phyloP scores from a whole-genome alignment of 2,888 invertebrate genomes.

The Aplocera efformata region DNA sequence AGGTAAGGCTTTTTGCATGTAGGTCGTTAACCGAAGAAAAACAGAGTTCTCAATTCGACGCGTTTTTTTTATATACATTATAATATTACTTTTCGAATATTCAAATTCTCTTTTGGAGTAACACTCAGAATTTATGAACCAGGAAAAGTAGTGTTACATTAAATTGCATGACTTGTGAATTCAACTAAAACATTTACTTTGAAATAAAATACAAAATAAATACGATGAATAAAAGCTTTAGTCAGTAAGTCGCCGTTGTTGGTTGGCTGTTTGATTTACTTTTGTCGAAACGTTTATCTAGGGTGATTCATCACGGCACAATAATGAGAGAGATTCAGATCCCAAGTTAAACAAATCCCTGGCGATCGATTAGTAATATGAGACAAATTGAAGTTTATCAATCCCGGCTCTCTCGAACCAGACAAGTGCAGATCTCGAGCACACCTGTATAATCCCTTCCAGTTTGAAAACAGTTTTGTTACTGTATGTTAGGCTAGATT shows the following conservation, averaged over 20 bases:
- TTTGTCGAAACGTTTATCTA: conserved; percentile 66
- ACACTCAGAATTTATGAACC: not conserved
- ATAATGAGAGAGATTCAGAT: conserved; percentile 66
- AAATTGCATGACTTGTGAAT: conserved; percentile 44
- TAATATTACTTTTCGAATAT: too few relatives aligned
- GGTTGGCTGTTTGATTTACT: conserved; percentile 60
- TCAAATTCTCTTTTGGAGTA: too few relatives aligned
- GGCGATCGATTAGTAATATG: conserved; percentile 70
- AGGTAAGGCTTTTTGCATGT: too few relatives aligned
- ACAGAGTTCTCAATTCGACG: too few relatives aligned
- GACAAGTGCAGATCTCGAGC: too few relatives aligned
- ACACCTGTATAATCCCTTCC: too few relatives aligned
- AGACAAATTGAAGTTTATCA: conserved; percentile 52
- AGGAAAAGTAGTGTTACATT: conserved; percentile 32
- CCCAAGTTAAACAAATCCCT: conserved; percentile 65
- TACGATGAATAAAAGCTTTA: conserved; percentile 54
- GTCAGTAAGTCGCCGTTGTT: conserved; percentile 38
- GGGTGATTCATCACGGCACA: conserved; percentile 71
- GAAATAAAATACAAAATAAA: conserved; percentile 54
- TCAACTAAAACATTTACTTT: conserved; percentile 35
- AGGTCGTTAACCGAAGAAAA: too few relatives aligned
- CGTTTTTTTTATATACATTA: too few relatives aligned
- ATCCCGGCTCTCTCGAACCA: conserved; percentile 24
- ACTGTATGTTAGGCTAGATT: too few relatives aligned
- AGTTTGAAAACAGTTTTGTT: too few relatives aligned